Percentiles rank a stretch among this genome's conserved stretches.
phyloP scores from a whole-genome alignment of 2,888 invertebrate genomes.

The Cryptocephalus moraei region DNA sequence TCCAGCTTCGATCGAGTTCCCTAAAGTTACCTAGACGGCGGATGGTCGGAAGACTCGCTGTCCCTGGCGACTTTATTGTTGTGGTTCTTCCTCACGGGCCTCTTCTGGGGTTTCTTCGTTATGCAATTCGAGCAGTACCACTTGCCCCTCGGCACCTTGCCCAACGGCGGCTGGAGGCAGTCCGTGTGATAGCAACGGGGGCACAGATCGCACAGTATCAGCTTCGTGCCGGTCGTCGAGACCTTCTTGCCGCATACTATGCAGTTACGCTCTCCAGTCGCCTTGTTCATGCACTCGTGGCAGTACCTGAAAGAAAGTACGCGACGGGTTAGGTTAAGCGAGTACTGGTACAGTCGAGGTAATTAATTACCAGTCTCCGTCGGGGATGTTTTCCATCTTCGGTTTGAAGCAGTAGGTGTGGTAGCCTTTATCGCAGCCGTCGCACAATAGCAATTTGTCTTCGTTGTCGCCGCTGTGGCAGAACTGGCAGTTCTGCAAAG shows the following conservation, averaged over 20 bases:
- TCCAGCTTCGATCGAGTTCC: too few relatives aligned
- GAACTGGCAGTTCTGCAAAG: constrained; percentile 88
- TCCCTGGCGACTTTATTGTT: constrained; percentile 38
- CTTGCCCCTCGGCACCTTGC: constrained; percentile 51
- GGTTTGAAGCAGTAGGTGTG: constrained; percentile 99
- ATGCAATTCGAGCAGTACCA: constrained; percentile 77
- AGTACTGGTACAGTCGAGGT: not conserved
- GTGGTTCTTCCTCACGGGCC: constrained; percentile 52
- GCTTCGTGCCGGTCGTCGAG: constrained; percentile 42
- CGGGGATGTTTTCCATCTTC: constrained; percentile 90
- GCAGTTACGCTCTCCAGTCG: constrained; percentile 85
- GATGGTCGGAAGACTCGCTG: constrained; percentile 47
- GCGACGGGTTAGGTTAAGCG: not conserved
- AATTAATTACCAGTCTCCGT: constrained; percentile 85
- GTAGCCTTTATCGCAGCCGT: constrained; percentile 96
- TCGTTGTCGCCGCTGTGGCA: constrained; percentile 95
- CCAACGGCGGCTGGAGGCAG: constrained; percentile 80
- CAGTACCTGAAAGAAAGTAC: constrained; percentile 92
- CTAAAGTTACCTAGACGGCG: constrained; percentile 40
- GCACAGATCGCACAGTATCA: constrained; percentile 84
- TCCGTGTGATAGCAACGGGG: constrained; percentile 87
- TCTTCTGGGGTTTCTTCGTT: constrained; percentile 64
- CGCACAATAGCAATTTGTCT: constrained; percentile 87
- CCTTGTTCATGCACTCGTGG: constrained; percentile 90
- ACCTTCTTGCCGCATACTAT: constrained; percentile 79